A percentile compares a stretch with the other conserved stretches of the same genome.
Evolutionary conservation across 2,113 vertebrate species (phyloP).

Genomic region (Leuciscus idus): DNA sequence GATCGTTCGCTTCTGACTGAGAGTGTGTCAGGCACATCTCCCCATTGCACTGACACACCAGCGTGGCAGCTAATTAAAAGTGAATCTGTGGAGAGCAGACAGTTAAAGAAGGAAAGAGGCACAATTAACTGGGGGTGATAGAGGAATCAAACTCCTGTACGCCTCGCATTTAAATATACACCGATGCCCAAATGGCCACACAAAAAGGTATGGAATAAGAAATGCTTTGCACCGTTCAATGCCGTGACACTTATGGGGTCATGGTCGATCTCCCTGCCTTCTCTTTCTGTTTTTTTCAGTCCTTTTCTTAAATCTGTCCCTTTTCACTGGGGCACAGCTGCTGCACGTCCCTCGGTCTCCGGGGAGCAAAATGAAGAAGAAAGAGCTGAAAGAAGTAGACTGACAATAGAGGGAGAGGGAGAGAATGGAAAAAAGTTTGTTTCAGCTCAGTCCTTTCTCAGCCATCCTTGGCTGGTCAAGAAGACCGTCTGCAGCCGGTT

Average conservation of each 20-base stretch:
- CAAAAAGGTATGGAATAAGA: conserved; percentile 18
- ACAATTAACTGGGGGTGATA: conserved; percentile 45
- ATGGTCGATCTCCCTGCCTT: conserved; percentile 17
- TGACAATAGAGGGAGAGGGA: conserved; percentile 6
- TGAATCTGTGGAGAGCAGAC: conserved; percentile 46
- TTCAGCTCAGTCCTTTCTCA: neutral
- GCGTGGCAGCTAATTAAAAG: conserved; percentile 54
- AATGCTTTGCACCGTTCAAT: neutral
- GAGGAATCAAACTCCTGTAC: conserved; percentile 18
- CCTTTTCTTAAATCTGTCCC: conserved; percentile 8
- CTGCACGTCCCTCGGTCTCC: neutral
- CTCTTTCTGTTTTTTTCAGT: neutral
- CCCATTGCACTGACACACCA: conserved; percentile 33
- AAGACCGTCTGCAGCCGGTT: neutral
- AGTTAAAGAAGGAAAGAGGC: conserved; percentile 53
- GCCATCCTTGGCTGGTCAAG: conserved; percentile 37
- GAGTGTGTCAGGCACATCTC: conserved; percentile 8
- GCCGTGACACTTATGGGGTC: conserved; percentile 10
- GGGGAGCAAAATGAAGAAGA: conserved; percentile 38
- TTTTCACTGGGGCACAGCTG: conserved; percentile 13
- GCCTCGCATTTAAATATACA: neutral
- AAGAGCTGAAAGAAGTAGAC: conserved; percentile 32
- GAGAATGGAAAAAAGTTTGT: neutral
- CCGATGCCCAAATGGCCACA: neutral
- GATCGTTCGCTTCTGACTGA: neutral